A percentile compares a stretch with the other conserved stretches of the same genome.
phyloP scores from a whole-genome alignment of 2,797 vertebrate species.

The Antrozous pallidus region DNA sequence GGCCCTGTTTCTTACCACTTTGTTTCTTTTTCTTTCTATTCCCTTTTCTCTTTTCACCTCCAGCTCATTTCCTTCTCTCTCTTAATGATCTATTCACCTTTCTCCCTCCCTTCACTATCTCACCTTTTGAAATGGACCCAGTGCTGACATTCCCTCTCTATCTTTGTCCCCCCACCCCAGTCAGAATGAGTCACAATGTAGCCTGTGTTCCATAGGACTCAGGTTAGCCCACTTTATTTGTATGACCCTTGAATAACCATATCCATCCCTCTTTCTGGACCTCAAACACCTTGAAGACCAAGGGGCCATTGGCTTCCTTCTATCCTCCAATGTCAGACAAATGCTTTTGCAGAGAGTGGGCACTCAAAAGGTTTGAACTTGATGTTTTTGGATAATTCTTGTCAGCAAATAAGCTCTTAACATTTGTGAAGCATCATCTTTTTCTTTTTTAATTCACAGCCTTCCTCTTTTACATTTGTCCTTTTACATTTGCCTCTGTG shows the following conservation, averaged over 20 bases:
- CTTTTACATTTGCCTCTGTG: not conserved
- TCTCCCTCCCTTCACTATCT: not conserved
- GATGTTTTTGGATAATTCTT: not conserved
- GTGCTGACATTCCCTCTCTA: not conserved
- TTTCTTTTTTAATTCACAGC: not conserved
- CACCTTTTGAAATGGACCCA: not conserved
- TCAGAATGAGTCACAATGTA: not conserved
- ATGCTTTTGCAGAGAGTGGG: not conserved
- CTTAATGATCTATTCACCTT: not conserved
- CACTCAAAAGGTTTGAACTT: not conserved
- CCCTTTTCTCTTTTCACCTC: slow-evolving; percentile 42
- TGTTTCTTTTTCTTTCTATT: not conserved
- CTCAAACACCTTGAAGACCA: not conserved
- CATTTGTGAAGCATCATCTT: not conserved
- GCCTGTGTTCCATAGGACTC: not conserved
- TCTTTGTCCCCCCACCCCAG: not conserved
- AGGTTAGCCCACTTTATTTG: not conserved
- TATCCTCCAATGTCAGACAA: not conserved
- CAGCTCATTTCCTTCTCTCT: not conserved
- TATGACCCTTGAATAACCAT: not conserved
- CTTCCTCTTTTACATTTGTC: not conserved
- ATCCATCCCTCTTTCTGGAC: not conserved
- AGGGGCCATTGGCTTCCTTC: not conserved
- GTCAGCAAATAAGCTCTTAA: not conserved
- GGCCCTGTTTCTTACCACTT: slow-evolving; percentile 48